phyloP scores from a whole-genome alignment of 2,797 vertebrate species.

The Peromyscus eremicus region DNA sequence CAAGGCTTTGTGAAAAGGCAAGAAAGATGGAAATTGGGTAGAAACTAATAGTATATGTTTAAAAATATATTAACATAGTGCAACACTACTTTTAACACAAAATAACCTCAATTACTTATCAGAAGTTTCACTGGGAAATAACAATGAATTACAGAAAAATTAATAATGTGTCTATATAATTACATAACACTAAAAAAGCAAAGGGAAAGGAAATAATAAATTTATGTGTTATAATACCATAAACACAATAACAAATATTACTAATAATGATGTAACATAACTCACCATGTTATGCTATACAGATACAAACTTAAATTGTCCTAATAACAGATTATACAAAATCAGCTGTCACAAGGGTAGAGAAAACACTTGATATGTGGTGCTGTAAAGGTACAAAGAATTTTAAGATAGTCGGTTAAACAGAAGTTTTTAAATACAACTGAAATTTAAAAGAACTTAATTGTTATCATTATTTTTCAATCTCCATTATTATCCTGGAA shows the following conservation, averaged over 20 bases:
- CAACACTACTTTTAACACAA: background rate
- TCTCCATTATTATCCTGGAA: background rate
- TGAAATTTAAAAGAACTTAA: constrained; percentile 28
- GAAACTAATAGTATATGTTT: background rate
- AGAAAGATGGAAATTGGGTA: background rate
- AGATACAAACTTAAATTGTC: background rate
- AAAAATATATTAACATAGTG: background rate
- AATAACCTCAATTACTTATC: background rate
- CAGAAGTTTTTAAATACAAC: background rate
- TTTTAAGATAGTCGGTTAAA: background rate
- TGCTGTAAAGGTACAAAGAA: background rate
- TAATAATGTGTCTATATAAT: background rate
- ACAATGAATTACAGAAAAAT: background rate
- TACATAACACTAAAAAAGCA: background rate
- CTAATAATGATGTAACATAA: background rate
- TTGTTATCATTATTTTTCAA: constrained; percentile 45
- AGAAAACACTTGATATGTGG: background rate
- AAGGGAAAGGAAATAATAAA: background rate
- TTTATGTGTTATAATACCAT: background rate
- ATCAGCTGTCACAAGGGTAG: background rate
- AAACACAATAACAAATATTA: background rate
- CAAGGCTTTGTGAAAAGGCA: background rate
- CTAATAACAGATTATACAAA: background rate
- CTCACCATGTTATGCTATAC: background rate
- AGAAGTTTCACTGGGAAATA: background rate